Evolutionary conservation across 2,888 invertebrate species (phyloP).

Genomic region (Stratiomys singularior): DNA sequence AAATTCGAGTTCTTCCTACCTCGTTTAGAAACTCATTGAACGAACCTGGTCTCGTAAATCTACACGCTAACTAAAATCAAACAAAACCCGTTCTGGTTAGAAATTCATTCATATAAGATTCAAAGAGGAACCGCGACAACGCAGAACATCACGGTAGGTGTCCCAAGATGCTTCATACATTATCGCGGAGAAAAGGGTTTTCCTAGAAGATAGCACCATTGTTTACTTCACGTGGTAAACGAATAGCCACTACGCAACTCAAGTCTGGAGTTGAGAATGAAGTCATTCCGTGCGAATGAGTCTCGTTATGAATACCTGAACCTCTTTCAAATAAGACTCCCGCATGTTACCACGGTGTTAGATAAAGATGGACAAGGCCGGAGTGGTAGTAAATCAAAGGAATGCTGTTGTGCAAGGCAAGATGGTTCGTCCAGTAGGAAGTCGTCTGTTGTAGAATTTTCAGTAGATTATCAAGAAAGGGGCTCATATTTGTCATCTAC

Average conservation of each 20-base stretch:
- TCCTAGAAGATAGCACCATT: conserved; percentile 9
- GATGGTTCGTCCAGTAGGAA: background rate
- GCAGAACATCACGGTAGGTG: conserved; percentile 5
- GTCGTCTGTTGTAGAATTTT: background rate
- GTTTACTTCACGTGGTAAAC: background rate
- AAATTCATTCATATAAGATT: conserved; percentile 6
- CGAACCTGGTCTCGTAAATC: background rate
- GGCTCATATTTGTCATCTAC: no score
- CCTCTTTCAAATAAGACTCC: background rate
- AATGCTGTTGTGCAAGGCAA: background rate
- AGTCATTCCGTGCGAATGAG: background rate
- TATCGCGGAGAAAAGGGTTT: conserved; percentile 12
- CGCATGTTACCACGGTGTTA: background rate
- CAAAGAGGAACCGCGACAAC: background rate
- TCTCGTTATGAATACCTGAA: conserved; percentile 12
- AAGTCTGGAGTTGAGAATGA: background rate
- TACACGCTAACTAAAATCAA: background rate
- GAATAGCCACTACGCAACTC: background rate
- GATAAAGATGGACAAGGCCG: background rate
- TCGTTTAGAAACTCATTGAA: background rate
- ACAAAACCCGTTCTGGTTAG: background rate
- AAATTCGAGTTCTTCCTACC: no score
- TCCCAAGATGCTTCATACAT: background rate
- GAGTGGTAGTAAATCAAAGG: background rate
- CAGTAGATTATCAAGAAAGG: no score